Percentiles rank a stretch among this genome's conserved stretches.
Conservation (phyloP, 2,888 invertebrate species). For the Coleophora flavipennella region DNA sequence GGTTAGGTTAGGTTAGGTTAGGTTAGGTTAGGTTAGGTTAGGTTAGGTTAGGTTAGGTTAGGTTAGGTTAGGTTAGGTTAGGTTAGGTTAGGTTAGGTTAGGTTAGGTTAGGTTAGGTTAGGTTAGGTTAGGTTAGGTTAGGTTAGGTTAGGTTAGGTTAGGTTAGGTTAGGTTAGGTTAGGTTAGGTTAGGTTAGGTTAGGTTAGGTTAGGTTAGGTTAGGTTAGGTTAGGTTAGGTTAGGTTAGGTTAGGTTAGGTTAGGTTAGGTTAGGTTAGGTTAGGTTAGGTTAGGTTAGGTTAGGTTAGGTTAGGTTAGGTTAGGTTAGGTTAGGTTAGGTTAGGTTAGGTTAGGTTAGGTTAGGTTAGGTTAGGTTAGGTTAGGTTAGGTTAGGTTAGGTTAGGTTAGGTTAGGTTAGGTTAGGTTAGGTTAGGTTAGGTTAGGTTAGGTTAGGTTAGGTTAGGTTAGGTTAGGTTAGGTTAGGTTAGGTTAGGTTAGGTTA, state of each 20-base stretch:
- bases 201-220: conserved; percentile 7
- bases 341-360: conserved; percentile 7
- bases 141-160: conserved; percentile 8
- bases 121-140: conserved; percentile 6
- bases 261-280: conserved; percentile 4
- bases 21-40: conserved; percentile 16
- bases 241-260: conserved; percentile 5
- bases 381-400: conserved; percentile 9
- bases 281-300: conserved; percentile 8
- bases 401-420: conserved; percentile 6
- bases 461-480: conserved; percentile 10
- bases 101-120: conserved; percentile 11
- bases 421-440: conserved; percentile 8
- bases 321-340: conserved; percentile 10
- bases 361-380: conserved; percentile 8
- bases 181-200: conserved; percentile 5
- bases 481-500: conserved; percentile 10
- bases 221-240: conserved; percentile 6
- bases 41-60: conserved; percentile 20
- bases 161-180: conserved; percentile 8
- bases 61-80: conserved; percentile 25
- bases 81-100: conserved; percentile 11
- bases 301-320: conserved; percentile 10
- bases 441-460: conserved; percentile 8
- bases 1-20: conserved; percentile 16